phyloP scores from a whole-genome alignment of 2,888 invertebrate species.

The Limnephilus rhombicus region DNA sequence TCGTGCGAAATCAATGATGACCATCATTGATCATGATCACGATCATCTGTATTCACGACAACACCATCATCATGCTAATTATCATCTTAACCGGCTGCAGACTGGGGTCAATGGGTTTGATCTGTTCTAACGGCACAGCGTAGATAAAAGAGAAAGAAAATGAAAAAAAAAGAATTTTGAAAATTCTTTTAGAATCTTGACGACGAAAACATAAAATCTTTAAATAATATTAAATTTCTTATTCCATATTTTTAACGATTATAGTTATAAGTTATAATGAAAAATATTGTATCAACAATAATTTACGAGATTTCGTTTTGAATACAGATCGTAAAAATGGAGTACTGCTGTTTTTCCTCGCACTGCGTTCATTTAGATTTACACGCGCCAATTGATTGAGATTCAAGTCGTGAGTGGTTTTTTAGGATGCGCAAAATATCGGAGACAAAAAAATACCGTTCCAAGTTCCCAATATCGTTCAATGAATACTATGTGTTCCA shows the following conservation, averaged over 20 bases:
- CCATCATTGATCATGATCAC: conserved; percentile 40
- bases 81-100: background rate
- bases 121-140: background rate
- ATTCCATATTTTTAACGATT: too few relatives aligned
- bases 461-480: background rate
- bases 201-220: background rate
- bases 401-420: background rate
- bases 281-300: too few relatives aligned
- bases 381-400: background rate
- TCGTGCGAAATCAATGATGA: conserved; percentile 25
- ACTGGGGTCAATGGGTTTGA: background rate
- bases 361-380: background rate
- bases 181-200: background rate
- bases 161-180: background rate
- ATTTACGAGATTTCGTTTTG: background rate
- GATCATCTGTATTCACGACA: conserved; percentile 16
- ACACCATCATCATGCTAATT: conserved; percentile 34
- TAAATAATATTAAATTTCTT: too few relatives aligned
- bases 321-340: background rate
- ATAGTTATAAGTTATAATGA: too few relatives aligned
- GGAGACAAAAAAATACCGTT: background rate
- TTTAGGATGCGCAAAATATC: background rate
- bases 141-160: background rate
- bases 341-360: background rate
- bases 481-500: background rate